Conservation (phyloP, 2,113 vertebrate genomes). For the Prunella fulvescens region DNA sequence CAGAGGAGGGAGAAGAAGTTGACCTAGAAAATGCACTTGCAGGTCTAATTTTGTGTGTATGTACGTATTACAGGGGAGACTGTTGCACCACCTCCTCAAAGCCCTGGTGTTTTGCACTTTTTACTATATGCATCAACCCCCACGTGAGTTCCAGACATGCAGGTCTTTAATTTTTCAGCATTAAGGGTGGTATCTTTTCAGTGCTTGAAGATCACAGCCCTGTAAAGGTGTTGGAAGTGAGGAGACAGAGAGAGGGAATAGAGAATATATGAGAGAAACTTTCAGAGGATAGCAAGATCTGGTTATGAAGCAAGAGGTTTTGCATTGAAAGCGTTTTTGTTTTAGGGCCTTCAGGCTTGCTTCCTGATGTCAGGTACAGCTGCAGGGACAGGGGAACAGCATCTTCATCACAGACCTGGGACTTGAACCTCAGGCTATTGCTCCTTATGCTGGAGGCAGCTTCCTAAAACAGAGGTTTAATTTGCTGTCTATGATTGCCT, state of each 20-base stretch:
- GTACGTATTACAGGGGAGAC: not conserved
- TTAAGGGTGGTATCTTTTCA: not conserved
- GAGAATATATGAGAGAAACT: not conserved
- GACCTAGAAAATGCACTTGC: conserved; percentile 27
- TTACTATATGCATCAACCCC: not conserved
- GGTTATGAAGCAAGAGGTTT: not conserved
- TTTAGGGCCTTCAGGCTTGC: not conserved
- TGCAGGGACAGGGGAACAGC: not conserved
- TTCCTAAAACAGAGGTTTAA: not conserved
- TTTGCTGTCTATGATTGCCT: not conserved
- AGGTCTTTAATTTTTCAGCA: not conserved
- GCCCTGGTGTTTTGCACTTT: conserved; percentile 20
- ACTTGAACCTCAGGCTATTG: not conserved
- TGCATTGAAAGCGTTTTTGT: not conserved
- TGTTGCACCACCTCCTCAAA: not conserved
- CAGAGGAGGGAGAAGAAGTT: not conserved
- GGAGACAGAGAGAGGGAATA: not conserved
- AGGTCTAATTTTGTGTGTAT: conserved; percentile 10
- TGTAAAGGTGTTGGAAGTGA: not conserved
- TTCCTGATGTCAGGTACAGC: not conserved
- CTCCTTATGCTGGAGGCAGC: not conserved
- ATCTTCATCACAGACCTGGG: not conserved
- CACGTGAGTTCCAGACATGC: not conserved
- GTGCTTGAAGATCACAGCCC: not conserved
- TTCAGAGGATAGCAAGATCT: not conserved